Evolutionary conservation across 1,140 invertebrate genomes (phyloP).

Genomic region (fruit fly (Drosophila melanogaster)): Release_6_plus_ISO1_MT NT_033779.5:19830001-19830500

Average conservation of each 20-base stretch:
- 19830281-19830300: constrained; percentile 50
- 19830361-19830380: constrained; percentile 16
- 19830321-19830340: constrained; percentile 54
- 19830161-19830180: constrained; percentile 22
- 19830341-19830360: constrained; percentile 9
- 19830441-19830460: constrained; percentile 39
- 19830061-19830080: constrained; percentile 9
- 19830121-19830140: constrained; percentile 69
- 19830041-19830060: neutral
- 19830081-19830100: constrained; percentile 41
- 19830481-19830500: constrained; percentile 1
- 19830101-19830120: constrained; percentile 78
- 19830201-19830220: constrained; percentile 23
- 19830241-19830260: constrained; percentile 53
- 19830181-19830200: neutral
- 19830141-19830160: constrained; percentile 60
- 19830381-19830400: constrained; percentile 9
- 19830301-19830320: constrained; percentile 77
- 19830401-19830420: constrained; percentile 16
- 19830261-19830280: constrained; percentile 56
- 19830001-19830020: constrained; percentile 79
- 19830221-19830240: constrained; percentile 39
- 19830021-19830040: constrained; percentile 32
- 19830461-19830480: constrained; percentile 53
- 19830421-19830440: neutral